Percentiles rank a stretch among this genome's conserved stretches.
phyloP scores from a whole-genome alignment of 2,797 vertebrate species.

The Sebastes oblongus region DNA sequence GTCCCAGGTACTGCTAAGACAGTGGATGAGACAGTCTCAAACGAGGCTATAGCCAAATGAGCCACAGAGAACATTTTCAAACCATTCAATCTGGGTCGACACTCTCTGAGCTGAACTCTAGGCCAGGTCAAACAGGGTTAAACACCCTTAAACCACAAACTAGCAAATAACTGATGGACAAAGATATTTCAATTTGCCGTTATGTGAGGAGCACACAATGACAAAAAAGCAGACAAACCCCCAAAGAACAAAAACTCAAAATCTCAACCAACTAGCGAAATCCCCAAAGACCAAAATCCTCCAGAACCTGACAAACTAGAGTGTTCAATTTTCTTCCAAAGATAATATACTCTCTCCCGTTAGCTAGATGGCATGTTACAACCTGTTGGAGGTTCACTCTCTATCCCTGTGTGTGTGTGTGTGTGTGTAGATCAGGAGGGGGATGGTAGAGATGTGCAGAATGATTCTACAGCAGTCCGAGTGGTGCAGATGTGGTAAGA shows the following conservation, averaged over 20 bases:
- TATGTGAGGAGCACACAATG: background rate
- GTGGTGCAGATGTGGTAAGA: background rate
- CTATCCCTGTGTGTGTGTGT: background rate
- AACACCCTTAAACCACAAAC: background rate
- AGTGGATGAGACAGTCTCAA: slow-evolving; percentile 1
- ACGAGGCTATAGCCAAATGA: background rate
- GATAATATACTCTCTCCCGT: background rate
- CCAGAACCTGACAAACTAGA: background rate
- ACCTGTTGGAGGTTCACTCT: background rate
- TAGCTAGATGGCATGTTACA: background rate
- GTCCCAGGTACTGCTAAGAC: background rate
- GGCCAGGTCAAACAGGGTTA: background rate
- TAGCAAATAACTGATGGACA: background rate
- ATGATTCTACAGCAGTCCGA: background rate
- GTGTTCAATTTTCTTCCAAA: background rate
- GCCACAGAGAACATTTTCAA: background rate
- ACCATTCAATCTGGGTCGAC: background rate
- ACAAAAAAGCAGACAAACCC: background rate
- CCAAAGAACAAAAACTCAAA: background rate
- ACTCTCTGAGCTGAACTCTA: background rate
- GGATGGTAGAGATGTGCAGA: background rate
- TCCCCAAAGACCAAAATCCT: background rate
- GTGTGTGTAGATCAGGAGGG: background rate
- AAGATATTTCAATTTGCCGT: background rate
- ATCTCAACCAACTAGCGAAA: background rate